Percentiles rank a stretch among this genome's conserved stretches.
Conservation (phyloP, 1,140 invertebrate species). For the Atta cephalotes region DNA sequence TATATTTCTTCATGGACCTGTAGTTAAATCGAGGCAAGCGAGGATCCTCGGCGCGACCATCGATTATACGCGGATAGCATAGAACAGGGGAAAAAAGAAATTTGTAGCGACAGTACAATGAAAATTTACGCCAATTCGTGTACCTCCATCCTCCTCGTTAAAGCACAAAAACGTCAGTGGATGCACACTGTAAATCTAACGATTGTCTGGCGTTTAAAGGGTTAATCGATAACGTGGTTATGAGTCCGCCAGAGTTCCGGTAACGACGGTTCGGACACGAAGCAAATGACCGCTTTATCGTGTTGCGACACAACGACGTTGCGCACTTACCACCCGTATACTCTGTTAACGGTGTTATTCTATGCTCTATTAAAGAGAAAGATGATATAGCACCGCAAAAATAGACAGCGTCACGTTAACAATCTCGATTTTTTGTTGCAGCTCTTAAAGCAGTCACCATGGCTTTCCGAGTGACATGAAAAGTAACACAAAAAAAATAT, state of each 20-base stretch:
- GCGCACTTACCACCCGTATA: constrained; percentile 31
- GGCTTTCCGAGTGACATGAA: neutral
- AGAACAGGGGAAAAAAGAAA: constrained; percentile 18
- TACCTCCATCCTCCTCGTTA: constrained; percentile 33
- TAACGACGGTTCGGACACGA: constrained; percentile 31
- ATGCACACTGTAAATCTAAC: constrained; percentile 50
- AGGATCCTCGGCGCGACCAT: constrained; percentile 57
- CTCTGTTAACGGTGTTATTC: constrained; percentile 44
- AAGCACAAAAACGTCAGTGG: constrained; percentile 68
- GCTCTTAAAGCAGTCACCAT: neutral
- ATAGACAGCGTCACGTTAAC: constrained; percentile 24
- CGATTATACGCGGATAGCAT: constrained; percentile 60
- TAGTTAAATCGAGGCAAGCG: constrained; percentile 53
- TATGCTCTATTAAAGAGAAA: constrained; percentile 39
- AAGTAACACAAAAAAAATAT: neutral
- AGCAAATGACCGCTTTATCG: constrained; percentile 23
- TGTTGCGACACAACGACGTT: constrained; percentile 13
- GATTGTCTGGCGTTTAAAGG: constrained; percentile 59
- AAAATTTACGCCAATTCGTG: constrained; percentile 69
- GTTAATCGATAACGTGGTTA: constrained; percentile 68
- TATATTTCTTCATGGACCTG: constrained; percentile 57
- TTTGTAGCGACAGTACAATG: constrained; percentile 63
- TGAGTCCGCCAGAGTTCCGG: constrained; percentile 19
- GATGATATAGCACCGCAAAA: constrained; percentile 34
- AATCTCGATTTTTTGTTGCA: constrained; percentile 21